These are phyloP conservation scores for Synanthedon formicaeformis DNA, from an alignment of 2,888 invertebrate genomes.

Conservation along the genomic window DNA sequence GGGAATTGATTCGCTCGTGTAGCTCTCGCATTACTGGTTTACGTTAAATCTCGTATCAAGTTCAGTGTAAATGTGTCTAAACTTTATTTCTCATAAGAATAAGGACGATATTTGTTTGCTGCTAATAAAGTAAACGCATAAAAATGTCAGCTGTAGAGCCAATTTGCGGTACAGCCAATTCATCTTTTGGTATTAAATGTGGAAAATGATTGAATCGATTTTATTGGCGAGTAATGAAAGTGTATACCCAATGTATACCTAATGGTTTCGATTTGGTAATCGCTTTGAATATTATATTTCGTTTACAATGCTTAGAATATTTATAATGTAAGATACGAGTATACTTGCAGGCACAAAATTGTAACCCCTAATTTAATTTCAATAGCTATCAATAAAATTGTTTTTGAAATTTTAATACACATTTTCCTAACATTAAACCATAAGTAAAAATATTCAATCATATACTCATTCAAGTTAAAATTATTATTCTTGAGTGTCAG, in stretches of 20 bases:
- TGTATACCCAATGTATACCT: too few species aligned
- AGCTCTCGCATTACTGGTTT: neutral
- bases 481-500: too few species aligned
- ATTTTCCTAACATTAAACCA: too few species aligned
- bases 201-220: constrained; percentile 35
- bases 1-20: neutral
- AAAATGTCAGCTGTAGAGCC: constrained; percentile 18
- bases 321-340: too few species aligned
- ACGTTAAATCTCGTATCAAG: neutral
- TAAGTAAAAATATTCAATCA: too few species aligned
- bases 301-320: neutral
- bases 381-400: too few species aligned
- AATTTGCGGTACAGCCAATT: constrained; percentile 53
- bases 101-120: constrained; percentile 11
- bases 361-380: too few species aligned
- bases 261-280: constrained; percentile 6
- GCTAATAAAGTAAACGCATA: constrained; percentile 3
- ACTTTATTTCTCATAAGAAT: neutral
- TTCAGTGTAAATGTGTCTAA: neutral
- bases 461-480: too few species aligned
- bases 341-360: too few species aligned
- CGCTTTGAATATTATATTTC: constrained; percentile 13
- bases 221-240: constrained; percentile 19
- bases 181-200: constrained; percentile 44
- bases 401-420: too few species aligned